Evolutionary conservation across 2,888 invertebrate species (phyloP), one percentile per base, ranked within the genome.

Genomic region (Lepidocyrtoides sp.): DNA sequence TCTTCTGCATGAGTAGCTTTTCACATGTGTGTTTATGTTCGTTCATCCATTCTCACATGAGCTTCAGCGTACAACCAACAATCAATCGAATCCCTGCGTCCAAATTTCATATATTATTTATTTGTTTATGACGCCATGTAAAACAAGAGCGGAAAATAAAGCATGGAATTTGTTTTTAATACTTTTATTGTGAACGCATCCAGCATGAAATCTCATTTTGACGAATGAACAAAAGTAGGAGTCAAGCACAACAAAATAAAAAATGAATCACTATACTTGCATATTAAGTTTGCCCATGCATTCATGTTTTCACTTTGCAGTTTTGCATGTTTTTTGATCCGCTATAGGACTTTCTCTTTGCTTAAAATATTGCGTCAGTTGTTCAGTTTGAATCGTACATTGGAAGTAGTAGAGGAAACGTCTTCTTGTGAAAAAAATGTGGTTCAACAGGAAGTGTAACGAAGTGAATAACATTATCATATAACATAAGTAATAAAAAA

Each of bases 161-260:
- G 29, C n/a, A n/a, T n/a, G 66, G 3, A 66, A 66, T n/a, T 66
- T n/a, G n/a, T 66, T 66, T 66, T 32, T 14, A 66, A 32, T 66
- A 66, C 14, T 66, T 29, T 66, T 66, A 54, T 72, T 51, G 51
- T 20, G 12, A 23, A 57, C 26, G 29, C 72, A 85, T 54, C n/a
- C 66, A 14, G 17, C 63, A 66, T 63, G 23, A 83, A 85, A 85
- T 85, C 36, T 72, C 23, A 85, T 85, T 72, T 72, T 48, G 44
- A 84, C 36, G 72, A 72, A 48, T 54, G 69, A 72, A 36, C 44
- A 57, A 85, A 85, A 51, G 36, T 82, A 17, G 12, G n/a, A 44
- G 0, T 66, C 63, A 5, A 63, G 57, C 7, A 17, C 63, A 32
- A 29, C 5, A n/a, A 66, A 3, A 36, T n/a, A n/a, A 66, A 66